Conservation (phyloP, 2,888 invertebrate species). For the Catocala nupta region DNA sequence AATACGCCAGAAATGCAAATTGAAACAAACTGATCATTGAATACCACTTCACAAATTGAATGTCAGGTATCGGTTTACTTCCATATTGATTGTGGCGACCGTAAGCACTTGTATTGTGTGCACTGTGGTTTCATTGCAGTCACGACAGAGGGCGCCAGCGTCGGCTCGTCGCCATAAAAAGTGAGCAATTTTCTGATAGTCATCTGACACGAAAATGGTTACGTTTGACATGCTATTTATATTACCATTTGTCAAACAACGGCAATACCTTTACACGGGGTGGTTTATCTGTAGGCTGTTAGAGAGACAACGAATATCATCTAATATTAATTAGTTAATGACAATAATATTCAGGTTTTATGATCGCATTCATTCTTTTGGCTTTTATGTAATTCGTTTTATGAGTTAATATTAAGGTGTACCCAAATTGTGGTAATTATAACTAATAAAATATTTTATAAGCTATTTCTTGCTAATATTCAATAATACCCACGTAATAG, state of each 20-base stretch:
- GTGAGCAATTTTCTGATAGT: conserved; percentile 84
- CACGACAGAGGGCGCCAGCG: conserved; percentile 70
- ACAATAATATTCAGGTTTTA: conserved; percentile 13
- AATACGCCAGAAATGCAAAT: conserved; percentile 32
- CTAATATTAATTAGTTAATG: conserved; percentile 22
- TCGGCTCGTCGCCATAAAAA: conserved; percentile 73
- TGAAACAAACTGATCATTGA: conserved; percentile 40
- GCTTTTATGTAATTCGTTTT: neutral
- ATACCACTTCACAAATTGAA: conserved; percentile 53
- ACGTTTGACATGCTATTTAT: conserved; percentile 82
- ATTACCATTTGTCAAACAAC: conserved; percentile 80
- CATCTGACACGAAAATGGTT: conserved; percentile 81
- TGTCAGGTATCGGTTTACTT: conserved; percentile 57
- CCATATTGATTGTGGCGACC: conserved; percentile 52
- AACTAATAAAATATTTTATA: too few species aligned
- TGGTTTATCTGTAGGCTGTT: conserved; percentile 31
- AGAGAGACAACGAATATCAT: conserved; percentile 24
- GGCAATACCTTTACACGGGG: conserved; percentile 42
- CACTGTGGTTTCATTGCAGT: conserved; percentile 64
- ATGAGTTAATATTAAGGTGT: too few species aligned
- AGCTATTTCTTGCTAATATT: too few species aligned
- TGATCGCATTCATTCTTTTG: neutral
- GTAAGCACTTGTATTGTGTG: conserved; percentile 37
- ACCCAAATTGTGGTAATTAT: too few species aligned
- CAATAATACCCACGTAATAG: too few species aligned